phyloP scores from a whole-genome alignment of 1,140 invertebrate species.

The Zaprionus lachaisei region DNA sequence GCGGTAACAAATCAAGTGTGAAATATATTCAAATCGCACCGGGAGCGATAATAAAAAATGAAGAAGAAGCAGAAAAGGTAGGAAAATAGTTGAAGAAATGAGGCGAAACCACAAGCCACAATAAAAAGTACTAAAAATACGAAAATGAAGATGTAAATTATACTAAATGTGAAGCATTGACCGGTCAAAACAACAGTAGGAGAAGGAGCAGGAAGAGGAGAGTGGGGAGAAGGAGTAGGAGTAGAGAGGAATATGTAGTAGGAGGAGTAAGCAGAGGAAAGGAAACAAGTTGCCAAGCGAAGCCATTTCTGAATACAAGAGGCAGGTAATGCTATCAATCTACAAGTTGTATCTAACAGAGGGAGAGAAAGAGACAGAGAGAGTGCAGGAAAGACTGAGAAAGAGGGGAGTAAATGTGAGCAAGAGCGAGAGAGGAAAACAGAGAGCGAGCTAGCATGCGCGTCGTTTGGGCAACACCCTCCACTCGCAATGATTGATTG shows the following conservation, averaged over 20 bases:
- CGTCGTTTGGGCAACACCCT: slow-evolving; percentile 75
- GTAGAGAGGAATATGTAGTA: background rate
- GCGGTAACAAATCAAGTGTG: slow-evolving; percentile 73
- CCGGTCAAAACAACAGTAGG: slow-evolving; percentile 52
- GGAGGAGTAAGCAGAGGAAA: slow-evolving; percentile 43
- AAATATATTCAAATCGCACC: slow-evolving; percentile 72
- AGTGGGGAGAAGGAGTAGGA: slow-evolving; percentile 10
- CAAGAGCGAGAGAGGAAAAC: slow-evolving; percentile 26
- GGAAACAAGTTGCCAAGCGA: slow-evolving; percentile 38
- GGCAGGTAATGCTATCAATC: slow-evolving; percentile 84
- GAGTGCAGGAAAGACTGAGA: slow-evolving; percentile 14
- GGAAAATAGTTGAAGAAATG: slow-evolving; percentile 13
- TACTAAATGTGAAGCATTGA: slow-evolving; percentile 73
- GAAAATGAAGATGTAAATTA: slow-evolving; percentile 83
- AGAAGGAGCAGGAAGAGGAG: background rate
- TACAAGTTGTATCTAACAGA: slow-evolving; percentile 75
- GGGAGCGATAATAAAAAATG: slow-evolving; percentile 53
- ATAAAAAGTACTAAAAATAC: slow-evolving; percentile 52
- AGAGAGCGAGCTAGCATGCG: slow-evolving; percentile 37
- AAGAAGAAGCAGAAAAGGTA: slow-evolving; percentile 12
- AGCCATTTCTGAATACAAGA: slow-evolving; percentile 76
- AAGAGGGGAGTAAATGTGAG: slow-evolving; percentile 21
- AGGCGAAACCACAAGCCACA: slow-evolving; percentile 41
- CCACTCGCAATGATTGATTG: slow-evolving; percentile 84
- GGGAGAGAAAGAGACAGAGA: slow-evolving; percentile 28